Evolutionary conservation across 2,888 invertebrate genomes (phyloP), one percentile per base, ranked within the genome.

Genomic region (Pseudoips prasinana): DNA sequence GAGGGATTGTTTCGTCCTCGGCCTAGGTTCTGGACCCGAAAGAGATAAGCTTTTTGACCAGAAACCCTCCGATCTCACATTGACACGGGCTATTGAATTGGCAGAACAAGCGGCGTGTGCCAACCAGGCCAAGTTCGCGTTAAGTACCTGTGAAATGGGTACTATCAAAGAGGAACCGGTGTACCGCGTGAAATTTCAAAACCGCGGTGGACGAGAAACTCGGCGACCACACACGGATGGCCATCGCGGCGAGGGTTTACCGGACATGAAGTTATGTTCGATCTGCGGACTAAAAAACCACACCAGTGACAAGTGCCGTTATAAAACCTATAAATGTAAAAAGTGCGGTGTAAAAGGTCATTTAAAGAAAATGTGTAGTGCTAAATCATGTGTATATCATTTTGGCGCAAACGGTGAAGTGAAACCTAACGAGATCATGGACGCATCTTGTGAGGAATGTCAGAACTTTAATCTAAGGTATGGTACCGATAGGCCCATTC

Each of bases 281-380:
- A n/a, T 20, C 7, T 20, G 20, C 20, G 20, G 20, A 3, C 3
- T 20, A 7, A 20, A 20, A n/a, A 25, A 25, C 7, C 25, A 25
- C 2, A 20, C 3, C 5, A 11, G 20, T 3, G 35, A 27, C 1
- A 39, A 39, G 11, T 53, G 57, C 19, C 47, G 45, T 8, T 57
- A 29, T 17, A 46, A 46, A 31, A 17, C 10, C 2, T 52, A 53
- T 24, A 25, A 14, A 9, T 53, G 51, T 27, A 11, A 41, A 35
- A 47, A 47, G 25, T 53, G 51, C 22, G 43, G 44, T 18, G 31
- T 19, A 7, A 48, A 46, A 23, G 58, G 52, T 4, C 55, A 52
- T 35, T 18, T 33, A 55, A 8, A 29, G 25, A 3, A 30, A 44
- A 1, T 47, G 39, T 29, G 14, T 20, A 7, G n/a, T n/a, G 7